Evolutionary conservation across 2,888 invertebrate species (phyloP).

Genomic region (Macroteleia sp.): DNA sequence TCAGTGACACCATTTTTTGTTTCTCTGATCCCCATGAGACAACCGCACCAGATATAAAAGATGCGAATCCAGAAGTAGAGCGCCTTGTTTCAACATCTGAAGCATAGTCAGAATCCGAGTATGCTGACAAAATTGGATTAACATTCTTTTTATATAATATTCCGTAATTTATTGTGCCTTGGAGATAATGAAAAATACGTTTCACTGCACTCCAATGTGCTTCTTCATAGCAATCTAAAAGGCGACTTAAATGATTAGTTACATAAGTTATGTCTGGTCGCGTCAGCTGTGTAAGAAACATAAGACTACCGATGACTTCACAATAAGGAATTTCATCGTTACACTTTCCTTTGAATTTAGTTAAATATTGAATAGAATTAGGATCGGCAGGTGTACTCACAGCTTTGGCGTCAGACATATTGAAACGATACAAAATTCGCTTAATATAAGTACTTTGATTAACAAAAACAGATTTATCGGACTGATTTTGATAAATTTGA

Average conservation of each 20-base stretch:
- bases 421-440: too few relatives aligned
- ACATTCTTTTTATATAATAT: not conserved
- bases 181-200: not conserved
- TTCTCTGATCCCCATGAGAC: not conserved
- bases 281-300: constrained; percentile 30
- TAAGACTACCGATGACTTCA: constrained; percentile 40
- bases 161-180: not conserved
- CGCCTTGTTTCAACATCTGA: not conserved
- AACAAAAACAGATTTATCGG: too few relatives aligned
- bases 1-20: constrained; percentile 11
- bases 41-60: not conserved
- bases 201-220: constrained; percentile 3
- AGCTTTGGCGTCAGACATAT: constrained; percentile 35
- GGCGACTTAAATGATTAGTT: constrained; percentile 21
- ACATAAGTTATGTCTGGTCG: constrained; percentile 41
- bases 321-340: constrained; percentile 25
- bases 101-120: not conserved
- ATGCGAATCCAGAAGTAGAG: not conserved
- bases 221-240: constrained; percentile 1
- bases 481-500: too few relatives aligned
- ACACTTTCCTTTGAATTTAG: not conserved
- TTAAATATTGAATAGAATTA: not conserved
- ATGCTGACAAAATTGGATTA: not conserved
- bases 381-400: constrained; percentile 23
- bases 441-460: too few relatives aligned